Evolutionary conservation across 2,888 invertebrate genomes (phyloP), one percentile per base, ranked within the genome.

Genomic region (Leptarthrus brevirostris): DNA sequence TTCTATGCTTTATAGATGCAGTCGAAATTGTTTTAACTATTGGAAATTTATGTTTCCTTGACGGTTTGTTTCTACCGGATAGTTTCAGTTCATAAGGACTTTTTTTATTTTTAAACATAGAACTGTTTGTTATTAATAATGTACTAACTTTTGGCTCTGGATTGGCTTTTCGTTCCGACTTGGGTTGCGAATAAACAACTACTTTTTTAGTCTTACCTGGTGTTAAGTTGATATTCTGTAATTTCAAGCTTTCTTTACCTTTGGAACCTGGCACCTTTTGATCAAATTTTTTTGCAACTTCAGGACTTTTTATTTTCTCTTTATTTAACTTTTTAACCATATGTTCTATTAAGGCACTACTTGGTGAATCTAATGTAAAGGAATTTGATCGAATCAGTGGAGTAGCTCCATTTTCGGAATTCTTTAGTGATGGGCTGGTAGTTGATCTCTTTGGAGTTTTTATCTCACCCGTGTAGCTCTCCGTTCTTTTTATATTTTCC

Each of bases 341-440:
- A 53, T 84, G 84, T 14, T 83, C 81, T 3, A 84, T 81, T 6
- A 95, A 86, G 76, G 90, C 89, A 0, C 93, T 92, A 80, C 94
- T 93, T 0, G 95, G 94, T 20, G 88, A 86, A 0, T 93, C 90
- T 56, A 95, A 83, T 0, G 92, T 92, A 80, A 94, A 95, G 0
- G 95, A 95, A 76, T 91, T 90, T 80, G 92, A 92, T 66, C 94
- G 87, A 10, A 90, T 86, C 72, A 92, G 82, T 77, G 85, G 83
- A 3, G 86, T 84, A 14, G 22, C 14, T 44, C n/a, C 12, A 0
- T 24, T 40, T 3, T 40, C 26, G 5, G 2, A 1, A 14, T n/a
- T 16, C 36, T 6, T 14, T 6, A 64, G n/a, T 1, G 44, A 5
- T 1, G 64, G 47, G n/a, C 47, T 64, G 0, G 40, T 64, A 6